Evolutionary conservation across 1,140 invertebrate genomes (phyloP).

Genomic region (Dreissena polymorpha): DNA sequence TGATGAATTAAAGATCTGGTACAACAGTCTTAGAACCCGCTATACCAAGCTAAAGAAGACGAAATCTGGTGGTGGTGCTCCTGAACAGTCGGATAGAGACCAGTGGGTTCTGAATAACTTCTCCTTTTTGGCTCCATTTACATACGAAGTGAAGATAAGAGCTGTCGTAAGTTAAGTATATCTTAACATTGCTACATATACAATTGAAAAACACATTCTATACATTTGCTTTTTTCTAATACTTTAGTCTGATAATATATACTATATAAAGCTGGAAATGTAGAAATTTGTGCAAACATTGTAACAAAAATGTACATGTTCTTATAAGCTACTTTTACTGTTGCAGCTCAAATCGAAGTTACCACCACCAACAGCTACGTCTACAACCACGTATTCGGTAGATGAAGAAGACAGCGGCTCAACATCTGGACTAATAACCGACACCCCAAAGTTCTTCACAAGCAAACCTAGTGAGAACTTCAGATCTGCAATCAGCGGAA

Average conservation of each 20-base stretch:
- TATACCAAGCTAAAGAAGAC: slow-evolving; percentile 24
- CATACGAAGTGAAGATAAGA: slow-evolving; percentile 19
- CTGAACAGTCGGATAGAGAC: slow-evolving; percentile 11
- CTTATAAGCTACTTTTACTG: background rate
- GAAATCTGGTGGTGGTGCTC: slow-evolving; percentile 27
- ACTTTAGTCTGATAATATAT: background rate
- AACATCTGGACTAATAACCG: background rate
- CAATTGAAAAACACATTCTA: background rate
- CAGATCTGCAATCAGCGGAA: background rate
- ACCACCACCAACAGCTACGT: slow-evolving; percentile 5
- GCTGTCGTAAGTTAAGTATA: slow-evolving; percentile 11
- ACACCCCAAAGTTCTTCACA: slow-evolving; percentile 3
- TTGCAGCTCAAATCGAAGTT: slow-evolving; percentile 4
- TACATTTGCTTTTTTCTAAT: background rate
- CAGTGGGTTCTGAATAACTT: slow-evolving; percentile 25
- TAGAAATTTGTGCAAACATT: background rate
- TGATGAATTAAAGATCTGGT: slow-evolving; percentile 20
- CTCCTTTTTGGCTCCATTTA: slow-evolving; percentile 19
- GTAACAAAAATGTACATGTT: background rate
- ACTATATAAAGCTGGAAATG: background rate
- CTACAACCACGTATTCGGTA: background rate
- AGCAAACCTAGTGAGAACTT: slow-evolving; percentile 1
- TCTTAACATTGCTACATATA: background rate
- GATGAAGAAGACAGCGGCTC: background rate
- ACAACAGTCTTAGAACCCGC: slow-evolving; percentile 1